These are phyloP conservation scores for human DNA, from an alignment of 2,113 vertebrate genomes.

Conservation along the genomic window GRCh38 chr5:126038501-126039000, in stretches of 20 bases:
- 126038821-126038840: background rate
- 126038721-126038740: background rate
- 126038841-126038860: background rate
- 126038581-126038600: background rate
- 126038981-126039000: background rate
- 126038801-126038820: background rate
- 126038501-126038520: conserved; percentile 19
- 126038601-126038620: background rate
- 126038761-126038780: background rate
- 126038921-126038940: background rate
- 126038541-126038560: background rate
- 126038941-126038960: background rate
- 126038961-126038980: background rate
- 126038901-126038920: background rate
- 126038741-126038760: background rate
- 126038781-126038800: background rate
- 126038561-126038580: background rate
- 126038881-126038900: background rate
- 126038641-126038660: background rate
- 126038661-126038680: background rate
- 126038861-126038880: background rate
- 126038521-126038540: background rate
- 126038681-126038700: background rate
- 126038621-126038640: background rate
- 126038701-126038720: background rate